phyloP scores from a whole-genome alignment of 2,113 vertebrate genomes.

The Dolichallabes microphthalmus region DNA sequence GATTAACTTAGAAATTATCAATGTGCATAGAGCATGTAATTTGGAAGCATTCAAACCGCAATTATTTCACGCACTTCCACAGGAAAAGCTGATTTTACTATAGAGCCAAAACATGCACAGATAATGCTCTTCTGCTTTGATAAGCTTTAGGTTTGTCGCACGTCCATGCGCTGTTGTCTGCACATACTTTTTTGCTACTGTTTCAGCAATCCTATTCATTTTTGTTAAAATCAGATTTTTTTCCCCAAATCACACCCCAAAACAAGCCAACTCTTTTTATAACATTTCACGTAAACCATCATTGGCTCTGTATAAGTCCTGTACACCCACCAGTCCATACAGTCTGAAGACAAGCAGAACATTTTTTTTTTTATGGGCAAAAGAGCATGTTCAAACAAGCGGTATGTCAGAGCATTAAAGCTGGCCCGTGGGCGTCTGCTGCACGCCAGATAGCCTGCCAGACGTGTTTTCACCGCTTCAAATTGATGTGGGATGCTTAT shows the following conservation, averaged over 20 bases:
- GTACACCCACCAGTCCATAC: not conserved
- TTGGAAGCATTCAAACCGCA: not conserved
- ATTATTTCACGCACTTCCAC: not conserved
- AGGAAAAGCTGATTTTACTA: not conserved
- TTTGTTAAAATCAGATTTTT: not conserved
- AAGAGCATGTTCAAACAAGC: constrained; percentile 29
- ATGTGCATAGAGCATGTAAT: not conserved
- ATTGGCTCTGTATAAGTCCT: not conserved
- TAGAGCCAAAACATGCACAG: not conserved
- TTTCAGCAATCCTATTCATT: not conserved
- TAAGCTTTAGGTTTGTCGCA: not conserved
- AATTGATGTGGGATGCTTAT: constrained; percentile 44
- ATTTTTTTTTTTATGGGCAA: not conserved
- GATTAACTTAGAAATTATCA: not conserved
- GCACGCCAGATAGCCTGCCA: constrained; percentile 26
- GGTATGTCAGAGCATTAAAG: not conserved
- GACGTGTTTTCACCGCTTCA: constrained; percentile 27
- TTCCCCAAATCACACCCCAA: not conserved
- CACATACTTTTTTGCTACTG: not conserved
- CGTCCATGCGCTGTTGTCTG: not conserved
- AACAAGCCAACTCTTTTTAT: not conserved
- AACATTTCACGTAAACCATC: not conserved
- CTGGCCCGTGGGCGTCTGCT: not conserved
- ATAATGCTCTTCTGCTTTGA: not conserved
- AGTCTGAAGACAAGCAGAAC: not conserved